Base-by-base conservation (phyloP, 2,797 vertebrate genomes). In the Cygnus olor region DNA sequence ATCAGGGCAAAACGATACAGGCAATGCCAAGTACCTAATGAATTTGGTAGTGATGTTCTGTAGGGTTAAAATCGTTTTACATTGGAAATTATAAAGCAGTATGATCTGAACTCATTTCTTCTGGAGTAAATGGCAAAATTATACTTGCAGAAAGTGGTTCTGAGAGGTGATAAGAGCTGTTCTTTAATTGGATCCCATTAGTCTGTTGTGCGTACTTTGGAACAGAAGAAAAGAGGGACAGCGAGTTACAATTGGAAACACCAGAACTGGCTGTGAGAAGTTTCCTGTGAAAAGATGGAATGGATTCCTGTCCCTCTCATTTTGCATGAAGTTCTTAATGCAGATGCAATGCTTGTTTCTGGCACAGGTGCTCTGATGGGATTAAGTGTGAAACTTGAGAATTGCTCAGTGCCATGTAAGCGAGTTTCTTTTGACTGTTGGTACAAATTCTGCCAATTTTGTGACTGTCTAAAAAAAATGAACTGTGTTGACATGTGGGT, bases 121-220 rank as follows among this genome's bases (percentile, higher is more conserved):
- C 22, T 88, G 76, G 40, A 83, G 9, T 11, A 20, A 27, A 14
- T 27, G 38, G 30, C 8, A 12, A 32, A 71, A 49, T 47, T 12
- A 3, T 4, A 13, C 19, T 25, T 40, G 36, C 8, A 63, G 42
- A 32, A 70, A 32, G 14, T 5, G 40, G 30, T 89, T 86, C 22
- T 36, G 28, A 65, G 58, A 69, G 38, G 8, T 42, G 5, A 4
- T 45, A 5, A 1, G n/a, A 53, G 12, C 5, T 73, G 12, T 53
- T 77, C 36, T 72, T n/a, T 56, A 38, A 2, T 5, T 45, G 54
- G 6, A 11, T 38, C 42, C 27, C 0, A 0, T 78, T n/a, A 22
- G 28, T 63, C 49, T 58, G 57, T 12, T 56, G 14, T 27, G 32
- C 18, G 0, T 47, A 5, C 4, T 21, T 44, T 40, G 34, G 30